phyloP scores from a whole-genome alignment of 2,888 invertebrate species.

The Rotaria sp. region DNA sequence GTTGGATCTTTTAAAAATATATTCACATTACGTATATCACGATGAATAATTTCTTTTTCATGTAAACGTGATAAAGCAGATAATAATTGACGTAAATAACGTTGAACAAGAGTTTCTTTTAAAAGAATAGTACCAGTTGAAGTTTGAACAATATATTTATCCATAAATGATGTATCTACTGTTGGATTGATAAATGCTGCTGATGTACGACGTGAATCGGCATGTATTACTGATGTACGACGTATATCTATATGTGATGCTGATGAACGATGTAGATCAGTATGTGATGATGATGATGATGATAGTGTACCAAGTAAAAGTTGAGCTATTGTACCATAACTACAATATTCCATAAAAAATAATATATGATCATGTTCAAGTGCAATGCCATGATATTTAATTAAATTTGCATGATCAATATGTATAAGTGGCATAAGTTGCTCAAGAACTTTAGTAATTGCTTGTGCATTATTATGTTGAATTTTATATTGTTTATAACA shows the following conservation, averaged over 20 bases:
- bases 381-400: slow-evolving; percentile 11
- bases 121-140: not conserved
- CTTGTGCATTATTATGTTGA: not conserved
- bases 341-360: slow-evolving; percentile 29
- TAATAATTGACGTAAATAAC: not conserved
- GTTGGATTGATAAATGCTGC: not conserved
- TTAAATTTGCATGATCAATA: slow-evolving; percentile 12
- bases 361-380: slow-evolving; percentile 22
- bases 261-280: not conserved
- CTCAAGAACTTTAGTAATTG: not conserved
- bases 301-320: not conserved
- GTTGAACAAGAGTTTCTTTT: not conserved
- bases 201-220: not conserved
- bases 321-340: slow-evolving; percentile 1
- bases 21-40: slow-evolving; percentile 16
- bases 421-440: not conserved
- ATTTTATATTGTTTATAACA: slow-evolving; percentile 25
- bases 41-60: slow-evolving; percentile 21
- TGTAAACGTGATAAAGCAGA: slow-evolving; percentile 11
- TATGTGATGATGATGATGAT: not conserved
- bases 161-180: not conserved
- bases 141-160: not conserved
- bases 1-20: not conserved
- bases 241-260: not conserved
- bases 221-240: not conserved